A percentile compares a stretch with the other conserved stretches of the same genome.
These are phyloP conservation scores for Hippopotamus amphibius DNA, from an alignment of 2,113 vertebrate species.

Conservation along the genomic window DNA sequence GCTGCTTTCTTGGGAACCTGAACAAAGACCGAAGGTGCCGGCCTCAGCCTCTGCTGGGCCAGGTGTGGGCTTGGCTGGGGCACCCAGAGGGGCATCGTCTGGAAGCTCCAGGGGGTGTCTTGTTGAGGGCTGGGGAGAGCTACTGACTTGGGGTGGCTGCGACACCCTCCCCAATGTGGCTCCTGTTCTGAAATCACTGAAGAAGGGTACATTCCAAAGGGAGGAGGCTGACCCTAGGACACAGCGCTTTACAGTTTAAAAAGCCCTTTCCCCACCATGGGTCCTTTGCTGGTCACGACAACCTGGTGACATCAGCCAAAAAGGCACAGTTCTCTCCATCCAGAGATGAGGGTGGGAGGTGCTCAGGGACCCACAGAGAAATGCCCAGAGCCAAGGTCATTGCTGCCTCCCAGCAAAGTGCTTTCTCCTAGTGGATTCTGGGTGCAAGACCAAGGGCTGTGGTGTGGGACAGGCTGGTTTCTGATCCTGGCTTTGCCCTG, in stretches of 20 bases:
- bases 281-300: background rate
- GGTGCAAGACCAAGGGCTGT: too few relatives aligned
- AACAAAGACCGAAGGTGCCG: background rate
- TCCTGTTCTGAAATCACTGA: background rate
- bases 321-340: too few relatives aligned
- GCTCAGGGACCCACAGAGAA: background rate
- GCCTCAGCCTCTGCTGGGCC: background rate
- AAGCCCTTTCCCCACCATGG: background rate
- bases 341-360: too few relatives aligned
- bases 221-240: background rate
- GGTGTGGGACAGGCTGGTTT: background rate
- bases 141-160: background rate
- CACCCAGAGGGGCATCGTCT: background rate
- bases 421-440: background rate
- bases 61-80: background rate
- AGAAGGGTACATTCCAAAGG: background rate
- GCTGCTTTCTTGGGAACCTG: background rate
- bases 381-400: background rate
- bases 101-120: background rate
- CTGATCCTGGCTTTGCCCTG: background rate
- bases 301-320: too few relatives aligned
- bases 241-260: background rate
- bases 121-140: background rate
- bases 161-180: background rate
- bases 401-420: background rate